Conservation (phyloP, 2,888 invertebrate genomes). For the Dioctria linearis region DNA sequence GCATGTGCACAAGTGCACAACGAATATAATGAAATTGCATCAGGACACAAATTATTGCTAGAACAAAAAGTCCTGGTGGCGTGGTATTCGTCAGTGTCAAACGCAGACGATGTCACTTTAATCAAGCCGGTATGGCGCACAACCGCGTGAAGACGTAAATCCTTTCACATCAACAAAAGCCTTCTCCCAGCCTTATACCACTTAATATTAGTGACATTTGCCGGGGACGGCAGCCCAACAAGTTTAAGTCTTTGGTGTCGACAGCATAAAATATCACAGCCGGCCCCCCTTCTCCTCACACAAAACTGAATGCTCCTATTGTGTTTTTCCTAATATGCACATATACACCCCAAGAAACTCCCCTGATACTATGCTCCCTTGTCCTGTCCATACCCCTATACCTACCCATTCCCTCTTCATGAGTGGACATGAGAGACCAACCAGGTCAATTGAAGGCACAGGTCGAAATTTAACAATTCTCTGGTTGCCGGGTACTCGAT, state of each 20-base stretch:
- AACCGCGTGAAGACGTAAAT: constrained; percentile 47
- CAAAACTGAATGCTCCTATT: constrained; percentile 36
- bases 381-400: neutral
- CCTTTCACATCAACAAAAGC: constrained; percentile 30
- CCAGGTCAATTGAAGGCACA: constrained; percentile 40
- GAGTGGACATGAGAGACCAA: constrained; percentile 6
- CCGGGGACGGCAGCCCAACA: neutral
- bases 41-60: constrained; percentile 30
- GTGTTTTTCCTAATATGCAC: constrained; percentile 48
- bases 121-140: constrained; percentile 42
- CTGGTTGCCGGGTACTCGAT: constrained; percentile 38
- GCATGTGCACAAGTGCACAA: neutral
- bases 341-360: neutral
- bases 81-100: constrained; percentile 42
- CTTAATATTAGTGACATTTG: constrained; percentile 41
- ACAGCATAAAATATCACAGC: constrained; percentile 48
- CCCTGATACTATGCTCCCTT: neutral
- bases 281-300: neutral
- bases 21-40: constrained; percentile 34
- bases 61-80: constrained; percentile 12
- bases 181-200: constrained; percentile 3
- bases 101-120: constrained; percentile 44
- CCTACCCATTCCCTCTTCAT: neutral
- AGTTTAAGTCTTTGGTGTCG: constrained; percentile 25
- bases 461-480: constrained; percentile 51